Conservation (phyloP, 2,797 vertebrate genomes). For the Hyperoplus immaculatus region DNA sequence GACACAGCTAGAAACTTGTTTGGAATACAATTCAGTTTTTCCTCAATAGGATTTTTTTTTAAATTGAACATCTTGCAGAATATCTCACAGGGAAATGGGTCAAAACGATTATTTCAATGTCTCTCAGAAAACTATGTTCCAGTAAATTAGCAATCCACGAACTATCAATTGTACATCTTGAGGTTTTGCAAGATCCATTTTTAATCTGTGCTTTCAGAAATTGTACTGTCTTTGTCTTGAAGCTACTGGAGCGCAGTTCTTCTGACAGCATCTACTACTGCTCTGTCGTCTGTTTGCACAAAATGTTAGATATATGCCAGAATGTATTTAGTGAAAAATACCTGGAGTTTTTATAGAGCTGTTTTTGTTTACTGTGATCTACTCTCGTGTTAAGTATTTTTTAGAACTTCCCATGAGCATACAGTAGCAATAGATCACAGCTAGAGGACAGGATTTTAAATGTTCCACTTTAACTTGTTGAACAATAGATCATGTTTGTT, state of each 20-base stretch:
- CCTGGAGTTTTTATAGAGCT: conserved; percentile 53
- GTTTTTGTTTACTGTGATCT: conserved; percentile 59
- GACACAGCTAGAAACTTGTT: conserved; percentile 47
- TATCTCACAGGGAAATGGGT: conserved; percentile 40
- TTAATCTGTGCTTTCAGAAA: conserved; percentile 35
- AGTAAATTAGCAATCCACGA: conserved; percentile 20
- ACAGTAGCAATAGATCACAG: conserved; percentile 77
- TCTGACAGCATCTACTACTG: conserved; percentile 35
- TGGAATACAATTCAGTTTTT: conserved; percentile 52
- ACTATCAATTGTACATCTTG: background rate
- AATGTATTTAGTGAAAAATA: conserved; percentile 60
- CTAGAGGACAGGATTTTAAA: conserved; percentile 46
- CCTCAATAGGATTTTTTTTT: conserved; percentile 35
- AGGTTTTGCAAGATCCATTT: conserved; percentile 27
- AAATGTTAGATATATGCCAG: conserved; percentile 58
- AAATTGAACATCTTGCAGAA: conserved; percentile 52
- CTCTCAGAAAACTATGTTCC: conserved; percentile 29
- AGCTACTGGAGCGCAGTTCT: conserved; percentile 25
- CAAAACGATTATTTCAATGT: conserved; percentile 33
- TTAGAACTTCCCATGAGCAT: conserved; percentile 37
- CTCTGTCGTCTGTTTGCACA: conserved; percentile 58
- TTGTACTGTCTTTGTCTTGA: conserved; percentile 21
- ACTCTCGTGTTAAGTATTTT: conserved; percentile 53
- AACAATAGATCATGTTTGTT: conserved; percentile 38
- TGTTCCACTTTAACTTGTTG: conserved; percentile 26